Evolutionary conservation across 2,888 invertebrate genomes (phyloP).

Genomic region (Esperia sulphurella): DNA sequence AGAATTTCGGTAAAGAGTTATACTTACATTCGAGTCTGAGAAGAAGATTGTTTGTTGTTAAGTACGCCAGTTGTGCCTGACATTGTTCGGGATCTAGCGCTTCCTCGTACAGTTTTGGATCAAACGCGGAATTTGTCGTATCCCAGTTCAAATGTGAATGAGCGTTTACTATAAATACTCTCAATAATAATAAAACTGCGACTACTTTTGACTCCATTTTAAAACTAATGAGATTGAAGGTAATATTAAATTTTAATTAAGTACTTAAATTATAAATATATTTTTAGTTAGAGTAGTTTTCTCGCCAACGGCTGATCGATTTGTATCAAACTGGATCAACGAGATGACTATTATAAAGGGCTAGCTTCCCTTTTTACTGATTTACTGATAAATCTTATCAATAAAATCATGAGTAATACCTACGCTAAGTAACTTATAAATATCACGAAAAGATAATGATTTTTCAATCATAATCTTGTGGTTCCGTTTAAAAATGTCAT

Average conservation of each 20-base stretch:
- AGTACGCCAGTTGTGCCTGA: conserved; percentile 38
- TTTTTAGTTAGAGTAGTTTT: no score
- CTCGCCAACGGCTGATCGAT: no score
- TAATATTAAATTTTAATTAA: no score
- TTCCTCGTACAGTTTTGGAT: conserved; percentile 20
- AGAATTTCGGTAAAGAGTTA: no score
- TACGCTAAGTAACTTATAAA: no score
- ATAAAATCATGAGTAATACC: background rate
- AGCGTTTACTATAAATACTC: background rate
- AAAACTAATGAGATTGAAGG: background rate
- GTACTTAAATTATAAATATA: no score
- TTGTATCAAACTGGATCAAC: background rate
- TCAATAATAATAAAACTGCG: background rate
- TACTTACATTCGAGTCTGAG: conserved; percentile 50
- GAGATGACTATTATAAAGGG: background rate
- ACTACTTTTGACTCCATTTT: background rate
- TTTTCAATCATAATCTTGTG: no score
- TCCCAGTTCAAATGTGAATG: conserved; percentile 1
- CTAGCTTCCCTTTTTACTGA: background rate
- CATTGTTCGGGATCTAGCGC: conserved; percentile 50
- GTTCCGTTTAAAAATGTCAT: no score
- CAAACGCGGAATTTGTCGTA: conserved; percentile 2
- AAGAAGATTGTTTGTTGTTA: conserved; percentile 28
- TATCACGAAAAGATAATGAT: no score
- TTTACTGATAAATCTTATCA: background rate